These are phyloP conservation scores for Smittia sp. DNA, from an alignment of 2,888 invertebrate species.

Conservation along the genomic window DNA sequence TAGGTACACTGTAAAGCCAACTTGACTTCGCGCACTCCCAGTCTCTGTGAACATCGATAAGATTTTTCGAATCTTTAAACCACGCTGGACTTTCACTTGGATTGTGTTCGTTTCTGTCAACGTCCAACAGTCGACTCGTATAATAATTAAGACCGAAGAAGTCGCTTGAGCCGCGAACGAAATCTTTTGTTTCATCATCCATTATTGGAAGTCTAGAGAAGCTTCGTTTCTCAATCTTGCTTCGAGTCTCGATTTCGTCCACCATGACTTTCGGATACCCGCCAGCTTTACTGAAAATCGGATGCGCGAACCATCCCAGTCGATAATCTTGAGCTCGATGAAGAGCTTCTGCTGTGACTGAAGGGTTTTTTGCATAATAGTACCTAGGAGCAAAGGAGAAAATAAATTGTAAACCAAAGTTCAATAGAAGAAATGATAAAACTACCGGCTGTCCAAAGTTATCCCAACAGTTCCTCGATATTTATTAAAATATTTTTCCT, in stretches of 20 bases:
- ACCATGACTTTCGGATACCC: slow-evolving; percentile 13
- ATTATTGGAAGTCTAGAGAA: not conserved
- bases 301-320: slow-evolving; percentile 19
- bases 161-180: not conserved
- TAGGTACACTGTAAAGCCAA: slow-evolving; percentile 48
- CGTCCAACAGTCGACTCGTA: not conserved
- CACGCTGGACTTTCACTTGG: not conserved
- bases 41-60: slow-evolving; percentile 44
- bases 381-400: too few relatives aligned
- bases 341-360: not conserved
- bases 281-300: not conserved
- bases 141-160: slow-evolving; percentile 11
- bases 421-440: too few relatives aligned
- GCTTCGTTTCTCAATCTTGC: not conserved
- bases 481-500: slow-evolving; percentile 46
- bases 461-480: slow-evolving; percentile 41
- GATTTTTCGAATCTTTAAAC: not conserved
- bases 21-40: slow-evolving; percentile 47
- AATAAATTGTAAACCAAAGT: too few relatives aligned
- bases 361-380: not conserved
- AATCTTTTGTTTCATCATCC: not conserved
- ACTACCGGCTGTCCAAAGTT: not conserved
- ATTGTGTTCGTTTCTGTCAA: not conserved
- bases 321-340: slow-evolving; percentile 6
- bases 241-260: not conserved